These are phyloP conservation scores for Elanoides forficatus DNA, from an alignment of 2,113 vertebrate species.

Conservation along the genomic window DNA sequence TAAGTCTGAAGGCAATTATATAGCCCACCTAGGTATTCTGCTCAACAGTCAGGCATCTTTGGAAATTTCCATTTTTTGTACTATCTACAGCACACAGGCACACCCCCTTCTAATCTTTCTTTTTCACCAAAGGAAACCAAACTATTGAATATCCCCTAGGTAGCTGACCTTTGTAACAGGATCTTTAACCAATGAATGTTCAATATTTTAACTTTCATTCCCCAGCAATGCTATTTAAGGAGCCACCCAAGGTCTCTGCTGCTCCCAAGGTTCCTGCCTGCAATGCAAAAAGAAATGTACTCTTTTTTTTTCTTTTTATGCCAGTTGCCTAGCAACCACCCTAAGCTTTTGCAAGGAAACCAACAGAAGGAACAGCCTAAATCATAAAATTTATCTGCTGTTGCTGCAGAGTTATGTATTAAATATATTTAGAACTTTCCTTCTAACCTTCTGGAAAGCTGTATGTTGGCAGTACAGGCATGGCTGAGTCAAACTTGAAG, in stretches of 20 bases:
- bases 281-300: constrained; percentile 58
- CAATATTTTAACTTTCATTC: constrained; percentile 62
- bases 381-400: constrained; percentile 50
- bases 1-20: constrained; percentile 11
- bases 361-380: constrained; percentile 61
- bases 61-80: constrained; percentile 38
- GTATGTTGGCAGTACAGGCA: background rate
- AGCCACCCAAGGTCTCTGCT: constrained; percentile 59
- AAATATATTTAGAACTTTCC: constrained; percentile 35
- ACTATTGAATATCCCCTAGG: background rate
- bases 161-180: constrained; percentile 51
- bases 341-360: constrained; percentile 66
- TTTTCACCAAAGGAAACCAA: constrained; percentile 29
- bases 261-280: constrained; percentile 51
- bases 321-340: constrained; percentile 76
- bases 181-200: constrained; percentile 46
- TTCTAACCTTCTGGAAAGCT: constrained; percentile 49
- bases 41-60: background rate
- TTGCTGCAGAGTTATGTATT: constrained; percentile 34
- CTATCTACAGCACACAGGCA: background rate
- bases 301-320: constrained; percentile 43
- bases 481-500: constrained; percentile 13
- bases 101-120: background rate
- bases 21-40: constrained; percentile 11
- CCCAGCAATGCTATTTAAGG: constrained; percentile 73